Conservation (phyloP, 2,113 vertebrate genomes). For the Anarhynchus alexandrinus region DNA sequence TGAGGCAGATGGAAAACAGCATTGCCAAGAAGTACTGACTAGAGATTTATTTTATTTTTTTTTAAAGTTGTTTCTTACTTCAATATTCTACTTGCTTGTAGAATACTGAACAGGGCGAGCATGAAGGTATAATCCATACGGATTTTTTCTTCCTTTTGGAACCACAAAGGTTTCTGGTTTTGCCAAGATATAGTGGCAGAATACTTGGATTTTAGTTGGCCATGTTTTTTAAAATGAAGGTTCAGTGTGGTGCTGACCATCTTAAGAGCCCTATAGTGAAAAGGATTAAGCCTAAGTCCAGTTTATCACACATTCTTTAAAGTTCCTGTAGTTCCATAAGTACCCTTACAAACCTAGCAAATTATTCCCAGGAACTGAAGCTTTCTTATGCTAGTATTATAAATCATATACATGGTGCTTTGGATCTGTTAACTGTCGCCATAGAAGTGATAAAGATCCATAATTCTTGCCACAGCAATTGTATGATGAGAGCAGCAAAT, state of each 20-base stretch:
- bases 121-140: constrained; percentile 34
- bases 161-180: not conserved
- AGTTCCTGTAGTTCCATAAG: not conserved
- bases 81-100: constrained; percentile 35
- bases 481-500: constrained; percentile 60
- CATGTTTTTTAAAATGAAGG: not conserved
- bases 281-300: not conserved
- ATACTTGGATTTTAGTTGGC: constrained; percentile 26
- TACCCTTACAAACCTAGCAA: not conserved
- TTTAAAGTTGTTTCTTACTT: not conserved
- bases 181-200: not conserved
- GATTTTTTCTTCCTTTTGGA: not conserved
- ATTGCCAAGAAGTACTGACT: not conserved
- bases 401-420: not conserved
- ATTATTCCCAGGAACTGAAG: not conserved
- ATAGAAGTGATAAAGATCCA: constrained; percentile 25
- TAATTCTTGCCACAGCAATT: constrained; percentile 15
- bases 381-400: not conserved
- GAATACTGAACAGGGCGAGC: constrained; percentile 45
- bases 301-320: not conserved
- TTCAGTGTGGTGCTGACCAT: not conserved
- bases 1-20: not conserved
- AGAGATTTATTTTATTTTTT: not conserved
- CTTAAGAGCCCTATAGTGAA: not conserved
- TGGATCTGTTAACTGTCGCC: constrained; percentile 45